Evolutionary conservation across 2,888 invertebrate genomes (phyloP).

Genomic region (Operophtera brumata): DNA sequence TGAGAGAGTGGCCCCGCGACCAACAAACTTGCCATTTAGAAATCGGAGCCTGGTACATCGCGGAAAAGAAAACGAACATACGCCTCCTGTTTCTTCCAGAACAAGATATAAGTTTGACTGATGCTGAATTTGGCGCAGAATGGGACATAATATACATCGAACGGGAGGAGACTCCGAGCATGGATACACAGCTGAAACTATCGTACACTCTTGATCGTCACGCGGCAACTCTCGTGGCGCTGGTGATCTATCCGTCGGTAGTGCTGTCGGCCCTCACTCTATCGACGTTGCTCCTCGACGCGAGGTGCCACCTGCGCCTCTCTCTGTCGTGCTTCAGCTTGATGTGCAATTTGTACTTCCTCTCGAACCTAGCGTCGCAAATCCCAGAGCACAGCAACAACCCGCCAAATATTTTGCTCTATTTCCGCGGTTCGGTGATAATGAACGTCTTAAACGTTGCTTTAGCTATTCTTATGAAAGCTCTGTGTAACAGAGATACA

Average conservation of each 20-base stretch:
- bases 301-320: slow-evolving; percentile 37
- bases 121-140: slow-evolving; percentile 42
- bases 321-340: slow-evolving; percentile 43
- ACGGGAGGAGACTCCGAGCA: slow-evolving; percentile 25
- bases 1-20: slow-evolving; percentile 50
- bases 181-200: slow-evolving; percentile 35
- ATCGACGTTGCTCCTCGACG: slow-evolving; percentile 41
- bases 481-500: slow-evolving; percentile 30
- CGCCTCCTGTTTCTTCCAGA: slow-evolving; percentile 28
- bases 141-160: slow-evolving; percentile 49
- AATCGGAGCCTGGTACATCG: slow-evolving; percentile 18
- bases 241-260: slow-evolving; percentile 45
- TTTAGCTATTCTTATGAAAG: slow-evolving; percentile 37
- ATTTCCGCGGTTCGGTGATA: slow-evolving; percentile 43
- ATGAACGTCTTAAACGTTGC: slow-evolving; percentile 36
- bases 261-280: slow-evolving; percentile 42
- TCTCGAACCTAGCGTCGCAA: slow-evolving; percentile 32
- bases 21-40: slow-evolving; percentile 38
- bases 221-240: slow-evolving; percentile 39
- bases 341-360: slow-evolving; percentile 41
- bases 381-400: slow-evolving; percentile 41
- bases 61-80: slow-evolving; percentile 21
- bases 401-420: slow-evolving; percentile 46
- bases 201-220: slow-evolving; percentile 49
- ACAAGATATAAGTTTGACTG: slow-evolving; percentile 30